phyloP scores from a whole-genome alignment of 2,888 invertebrate species.

The Dolichomitus sp. region DNA sequence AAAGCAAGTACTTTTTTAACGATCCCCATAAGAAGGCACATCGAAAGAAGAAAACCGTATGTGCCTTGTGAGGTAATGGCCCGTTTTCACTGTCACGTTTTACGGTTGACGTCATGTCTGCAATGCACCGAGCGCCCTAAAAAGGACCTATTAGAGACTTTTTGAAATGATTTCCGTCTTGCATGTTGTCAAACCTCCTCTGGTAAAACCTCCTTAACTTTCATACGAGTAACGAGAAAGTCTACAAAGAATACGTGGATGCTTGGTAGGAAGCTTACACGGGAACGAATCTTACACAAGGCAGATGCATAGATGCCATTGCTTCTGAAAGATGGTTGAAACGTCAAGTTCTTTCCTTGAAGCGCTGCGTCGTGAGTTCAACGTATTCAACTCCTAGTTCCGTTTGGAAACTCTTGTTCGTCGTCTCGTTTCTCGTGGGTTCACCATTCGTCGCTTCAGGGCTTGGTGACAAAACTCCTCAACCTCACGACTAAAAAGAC shows the following conservation, averaged over 20 bases:
- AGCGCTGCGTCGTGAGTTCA: neutral
- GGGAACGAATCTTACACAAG: neutral
- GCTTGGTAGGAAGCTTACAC: neutral
- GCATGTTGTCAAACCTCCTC: slow-evolving; percentile 5
- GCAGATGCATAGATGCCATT: neutral
- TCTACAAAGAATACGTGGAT: neutral
- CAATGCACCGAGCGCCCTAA: neutral
- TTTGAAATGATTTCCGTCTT: neutral
- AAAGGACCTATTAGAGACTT: neutral
- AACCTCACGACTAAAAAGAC: neutral
- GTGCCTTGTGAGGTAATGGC: neutral
- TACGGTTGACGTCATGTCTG: slow-evolving; percentile 11
- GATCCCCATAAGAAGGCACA: neutral
- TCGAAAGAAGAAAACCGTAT: neutral
- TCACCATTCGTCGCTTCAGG: slow-evolving; percentile 11
- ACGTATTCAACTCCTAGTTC: neutral
- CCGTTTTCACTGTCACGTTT: slow-evolving; percentile 16
- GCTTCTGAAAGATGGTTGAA: slow-evolving; percentile 5
- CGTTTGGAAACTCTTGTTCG: slow-evolving; percentile 13
- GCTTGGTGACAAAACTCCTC: neutral
- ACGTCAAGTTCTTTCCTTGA: neutral
- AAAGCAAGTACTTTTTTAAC: neutral
- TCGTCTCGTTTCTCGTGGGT: slow-evolving; percentile 5
- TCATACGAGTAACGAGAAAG: neutral
- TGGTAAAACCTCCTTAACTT: neutral